phyloP scores from a whole-genome alignment of 2,888 invertebrate genomes.

The Heliconius charithonia region DNA sequence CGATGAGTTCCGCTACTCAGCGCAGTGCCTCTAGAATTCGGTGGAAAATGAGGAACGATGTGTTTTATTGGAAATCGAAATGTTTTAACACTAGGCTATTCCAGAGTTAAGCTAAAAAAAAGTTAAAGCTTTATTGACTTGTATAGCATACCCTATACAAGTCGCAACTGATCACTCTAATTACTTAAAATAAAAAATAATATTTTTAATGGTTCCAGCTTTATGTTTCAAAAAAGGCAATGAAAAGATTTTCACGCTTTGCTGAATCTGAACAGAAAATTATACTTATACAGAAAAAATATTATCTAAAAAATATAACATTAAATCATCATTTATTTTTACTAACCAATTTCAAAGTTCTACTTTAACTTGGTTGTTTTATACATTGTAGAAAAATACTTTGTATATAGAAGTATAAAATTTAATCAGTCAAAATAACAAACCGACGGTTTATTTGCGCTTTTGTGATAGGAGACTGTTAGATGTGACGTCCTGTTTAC shows the following conservation, averaged over 20 bases:
- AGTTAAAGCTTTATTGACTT: too few species aligned
- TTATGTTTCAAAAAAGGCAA: too few species aligned
- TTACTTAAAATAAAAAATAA: too few species aligned
- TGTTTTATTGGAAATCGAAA: neutral
- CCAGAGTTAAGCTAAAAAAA: neutral
- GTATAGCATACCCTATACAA: too few species aligned
- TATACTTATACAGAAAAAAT: too few species aligned
- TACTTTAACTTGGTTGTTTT: neutral
- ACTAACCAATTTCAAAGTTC: neutral
- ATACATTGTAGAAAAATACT: conserved; percentile 1
- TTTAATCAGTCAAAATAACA: conserved; percentile 26
- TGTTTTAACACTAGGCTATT: neutral
- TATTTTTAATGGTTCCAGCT: too few species aligned
- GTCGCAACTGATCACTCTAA: too few species aligned
- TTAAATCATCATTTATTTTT: neutral
- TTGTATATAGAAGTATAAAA: neutral
- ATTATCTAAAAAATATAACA: too few species aligned
- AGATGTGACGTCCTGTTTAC: conserved; percentile 56
- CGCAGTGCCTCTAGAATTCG: neutral
- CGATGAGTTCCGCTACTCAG: too few species aligned
- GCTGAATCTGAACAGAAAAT: too few species aligned
- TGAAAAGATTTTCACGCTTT: too few species aligned
- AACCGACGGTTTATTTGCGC: conserved; percentile 9
- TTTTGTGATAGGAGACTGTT: conserved; percentile 50
- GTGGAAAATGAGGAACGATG: neutral